These are phyloP conservation scores for Aurelia sp. DNA, from an alignment of 30 jellyfish, hydroid and myxozoan genomes.

Conservation along the genomic window DNA sequence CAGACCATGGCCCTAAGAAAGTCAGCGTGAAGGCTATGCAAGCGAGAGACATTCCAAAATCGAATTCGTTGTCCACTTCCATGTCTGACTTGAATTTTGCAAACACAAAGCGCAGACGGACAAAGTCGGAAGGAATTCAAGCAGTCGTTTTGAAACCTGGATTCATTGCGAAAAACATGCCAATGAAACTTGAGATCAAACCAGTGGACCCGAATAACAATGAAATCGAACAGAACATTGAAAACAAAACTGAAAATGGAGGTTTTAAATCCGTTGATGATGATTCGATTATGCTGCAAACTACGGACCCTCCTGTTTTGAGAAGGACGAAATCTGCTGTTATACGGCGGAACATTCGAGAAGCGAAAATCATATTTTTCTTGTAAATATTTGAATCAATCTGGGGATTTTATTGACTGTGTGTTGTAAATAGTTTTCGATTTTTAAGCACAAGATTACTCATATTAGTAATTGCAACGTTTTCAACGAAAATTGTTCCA, in stretches of 20 bases:
- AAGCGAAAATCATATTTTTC: constrained; percentile 40
- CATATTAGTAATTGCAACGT: too few species aligned
- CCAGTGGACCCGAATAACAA: neutral
- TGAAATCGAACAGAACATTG: neutral
- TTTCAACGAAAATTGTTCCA: too few species aligned
- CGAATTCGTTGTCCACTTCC: constrained; percentile 7
- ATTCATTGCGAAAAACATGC: constrained; percentile 31
- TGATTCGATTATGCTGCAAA: neutral
- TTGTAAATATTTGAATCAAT: neutral
- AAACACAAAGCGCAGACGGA: constrained; percentile 17
- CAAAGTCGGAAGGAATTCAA: constrained; percentile 49
- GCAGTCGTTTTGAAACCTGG: constrained; percentile 55
- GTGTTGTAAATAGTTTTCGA: neutral
- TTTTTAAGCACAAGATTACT: neutral
- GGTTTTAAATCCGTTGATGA: neutral
- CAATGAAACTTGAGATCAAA: constrained; percentile 7
- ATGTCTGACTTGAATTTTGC: constrained; percentile 11
- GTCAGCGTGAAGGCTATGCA: constrained; percentile 51
- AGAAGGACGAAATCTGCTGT: constrained; percentile 64
- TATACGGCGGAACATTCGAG: constrained; percentile 21
- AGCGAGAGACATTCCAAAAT: constrained; percentile 32
- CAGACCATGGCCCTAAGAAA: constrained; percentile 19
- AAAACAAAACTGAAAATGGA: neutral
- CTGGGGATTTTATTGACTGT: too few species aligned
- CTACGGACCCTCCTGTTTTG: constrained; percentile 19